Evolutionary conservation across 2,113 vertebrate genomes (phyloP), one percentile per base, ranked within the genome.

Genomic region (Hymenochirus boettgeri): DNA sequence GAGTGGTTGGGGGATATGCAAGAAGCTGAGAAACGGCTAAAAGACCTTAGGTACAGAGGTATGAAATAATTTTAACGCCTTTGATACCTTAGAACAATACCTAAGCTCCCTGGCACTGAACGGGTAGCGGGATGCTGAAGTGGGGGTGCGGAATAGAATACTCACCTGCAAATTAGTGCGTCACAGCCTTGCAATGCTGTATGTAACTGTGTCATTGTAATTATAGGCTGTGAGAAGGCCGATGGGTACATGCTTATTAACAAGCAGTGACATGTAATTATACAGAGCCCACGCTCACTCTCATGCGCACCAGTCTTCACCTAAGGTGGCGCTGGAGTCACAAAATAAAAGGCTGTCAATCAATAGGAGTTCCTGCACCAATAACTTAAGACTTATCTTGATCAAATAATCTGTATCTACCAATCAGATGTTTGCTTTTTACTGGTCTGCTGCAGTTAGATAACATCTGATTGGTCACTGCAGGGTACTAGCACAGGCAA

Each of bases 241-340:
- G 51, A 25, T 58, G 55, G 21, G 47, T 50, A 66, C 55, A 39
- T 58, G 46, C 64, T 66, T 26, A 58, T 66, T 58, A 66, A 25
- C 55, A 50, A n/a, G 25, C 7, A 39, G 64, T 58, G 64, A 51
- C 23, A 52, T 58, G 45, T 66, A 39, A 66, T 66, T 66, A 66
- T 29, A 48, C 52, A 48, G 21, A 52, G 55, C 64, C 64, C 55
- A 66, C 64, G 64, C 64, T 66, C 64, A 58, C 55, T 66, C 45
- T 66, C 64, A 58, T 57, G 47, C 39, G 12, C 55, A 35, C 29
- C 35, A 35, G 17, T 22, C 29, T 55, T 45, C 42, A 26, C 25
- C 27, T 26, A 66, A 27, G 12, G 55, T 35, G 64, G 64, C 29
- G 25, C 54, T n/a, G n/a, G n/a, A 11, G 7, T 39, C 7, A 4